Percentiles rank a stretch among this genome's conserved stretches.
Conservation (phyloP, 2,113 vertebrate species). For the Dipodomys merriami region DNA sequence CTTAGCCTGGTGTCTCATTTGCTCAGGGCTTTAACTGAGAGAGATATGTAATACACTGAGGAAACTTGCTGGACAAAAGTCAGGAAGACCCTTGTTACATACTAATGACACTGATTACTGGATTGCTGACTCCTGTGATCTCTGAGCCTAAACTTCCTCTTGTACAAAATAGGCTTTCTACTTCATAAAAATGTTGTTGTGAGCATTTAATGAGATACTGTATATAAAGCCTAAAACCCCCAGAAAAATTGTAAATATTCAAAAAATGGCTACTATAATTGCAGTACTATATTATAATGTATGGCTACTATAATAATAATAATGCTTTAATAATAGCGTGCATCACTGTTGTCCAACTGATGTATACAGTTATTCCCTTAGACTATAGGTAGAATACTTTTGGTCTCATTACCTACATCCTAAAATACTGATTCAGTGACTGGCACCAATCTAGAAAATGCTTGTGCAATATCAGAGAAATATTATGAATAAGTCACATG, state of each 20-base stretch:
- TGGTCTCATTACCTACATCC: neutral
- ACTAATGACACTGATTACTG: neutral
- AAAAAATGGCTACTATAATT: neutral
- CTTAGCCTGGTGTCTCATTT: neutral
- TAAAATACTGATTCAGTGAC: too few relatives aligned
- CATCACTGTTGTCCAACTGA: neutral
- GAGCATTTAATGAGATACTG: neutral
- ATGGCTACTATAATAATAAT: too few relatives aligned
- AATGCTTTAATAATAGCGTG: too few relatives aligned
- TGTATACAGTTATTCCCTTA: neutral
- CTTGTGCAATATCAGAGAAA: too few relatives aligned
- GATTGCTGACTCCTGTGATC: neutral
- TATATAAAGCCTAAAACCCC: neutral
- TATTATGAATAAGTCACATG: too few relatives aligned
- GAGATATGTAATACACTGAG: neutral
- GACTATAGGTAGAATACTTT: neutral
- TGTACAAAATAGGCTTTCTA: neutral
- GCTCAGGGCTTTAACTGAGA: neutral
- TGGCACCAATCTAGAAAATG: too few relatives aligned
- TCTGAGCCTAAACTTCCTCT: slow-evolving; percentile 12
- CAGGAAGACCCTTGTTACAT: neutral
- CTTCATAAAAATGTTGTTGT: neutral
- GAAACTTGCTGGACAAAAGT: neutral
- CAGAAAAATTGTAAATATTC: neutral
- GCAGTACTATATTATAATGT: too few relatives aligned